phyloP scores from a whole-genome alignment of 2,888 invertebrate genomes.

The Ochropleura plecta region DNA sequence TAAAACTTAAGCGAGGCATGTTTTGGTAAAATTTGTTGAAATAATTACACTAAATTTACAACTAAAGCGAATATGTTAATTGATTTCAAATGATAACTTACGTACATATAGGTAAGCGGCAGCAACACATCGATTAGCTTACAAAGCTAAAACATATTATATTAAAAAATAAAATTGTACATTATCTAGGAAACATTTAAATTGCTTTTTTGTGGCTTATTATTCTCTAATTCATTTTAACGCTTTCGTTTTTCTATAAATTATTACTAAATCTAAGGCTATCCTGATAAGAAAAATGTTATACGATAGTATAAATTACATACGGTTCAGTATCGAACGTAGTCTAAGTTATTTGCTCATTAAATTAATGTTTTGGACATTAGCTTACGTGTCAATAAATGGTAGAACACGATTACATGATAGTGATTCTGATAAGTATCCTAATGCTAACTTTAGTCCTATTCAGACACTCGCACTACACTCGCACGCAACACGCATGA shows the following conservation, averaged over 20 bases:
- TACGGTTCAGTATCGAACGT: conserved; percentile 60
- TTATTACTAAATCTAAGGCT: conserved; percentile 66
- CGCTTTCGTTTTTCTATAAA: conserved; percentile 72
- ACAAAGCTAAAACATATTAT: conserved; percentile 61
- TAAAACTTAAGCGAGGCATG: conserved; percentile 89
- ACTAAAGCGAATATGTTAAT: conserved; percentile 70
- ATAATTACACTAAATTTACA: conserved; percentile 80
- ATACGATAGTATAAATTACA: conserved; percentile 65
- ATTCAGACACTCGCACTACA: conserved; percentile 56
- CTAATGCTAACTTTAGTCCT: conserved; percentile 58
- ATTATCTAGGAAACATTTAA: conserved; percentile 80
- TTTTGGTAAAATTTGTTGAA: conserved; percentile 89
- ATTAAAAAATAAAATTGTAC: conserved; percentile 76
- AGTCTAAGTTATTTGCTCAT: conserved; percentile 64
- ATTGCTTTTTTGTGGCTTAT: conserved; percentile 78
- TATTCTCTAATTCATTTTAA: conserved; percentile 67
- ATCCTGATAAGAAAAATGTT: conserved; percentile 68
- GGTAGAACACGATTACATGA: conserved; percentile 60
- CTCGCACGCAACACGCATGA: conserved; percentile 60
- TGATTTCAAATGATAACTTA: conserved; percentile 55
- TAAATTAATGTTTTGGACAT: conserved; percentile 71
- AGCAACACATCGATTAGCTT: conserved; percentile 61
- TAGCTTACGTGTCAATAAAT: conserved; percentile 68
- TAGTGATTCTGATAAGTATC: conserved; percentile 62
- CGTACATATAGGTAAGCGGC: conserved; percentile 53